Base-by-base conservation (phyloP, 2,113 vertebrate species). In the Gavia stellata region DNA sequence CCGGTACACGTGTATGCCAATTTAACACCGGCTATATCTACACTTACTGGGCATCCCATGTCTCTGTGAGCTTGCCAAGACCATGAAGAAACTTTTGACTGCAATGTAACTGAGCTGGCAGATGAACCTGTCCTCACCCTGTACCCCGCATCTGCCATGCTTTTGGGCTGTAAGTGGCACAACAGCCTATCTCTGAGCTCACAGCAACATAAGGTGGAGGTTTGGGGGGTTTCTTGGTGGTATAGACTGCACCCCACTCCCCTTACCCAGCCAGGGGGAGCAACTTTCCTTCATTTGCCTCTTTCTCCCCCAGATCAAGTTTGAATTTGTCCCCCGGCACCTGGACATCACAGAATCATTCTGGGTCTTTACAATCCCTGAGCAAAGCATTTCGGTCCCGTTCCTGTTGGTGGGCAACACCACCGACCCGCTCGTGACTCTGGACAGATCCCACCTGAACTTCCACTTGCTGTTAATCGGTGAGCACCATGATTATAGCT, bases 341-440 rank as follows among this genome's bases (percentile, higher is more conserved):
- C 90, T 98, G 95, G 98, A 97, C 17, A 77, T 97, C 84, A 98
- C 98, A 16, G 99, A 99, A 97, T 99, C 99, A 1, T 98, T 98
- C 82, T 99, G 99, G 99, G 98, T 96, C 70, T 99, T 99, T 96
- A 80, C 86, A 40, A 98, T 99, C 71, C 98, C 98, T 0, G 98
- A 98, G 65, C 97, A 98, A 75, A 98, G 96, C 4, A 88, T 99
- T 75, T 97, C 97, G 4, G 75, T 99, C 63, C 99, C 98, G 6
- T 99, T 99, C 95, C 97, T 99, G 71, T 97, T 99, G 87, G 98
- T 99, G 83, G 99, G 99, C 58, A 98, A 90, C 10, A 63, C 97
- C 53, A 97, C 94, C 2, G 98, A 99, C 66, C 99, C 99, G 0
- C 66, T 98, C 1, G 97, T 99, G 58, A 98, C 96, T 79, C 94